Conservation (phyloP, 2,113 vertebrate species). For the Talpa occidentalis region DNA sequence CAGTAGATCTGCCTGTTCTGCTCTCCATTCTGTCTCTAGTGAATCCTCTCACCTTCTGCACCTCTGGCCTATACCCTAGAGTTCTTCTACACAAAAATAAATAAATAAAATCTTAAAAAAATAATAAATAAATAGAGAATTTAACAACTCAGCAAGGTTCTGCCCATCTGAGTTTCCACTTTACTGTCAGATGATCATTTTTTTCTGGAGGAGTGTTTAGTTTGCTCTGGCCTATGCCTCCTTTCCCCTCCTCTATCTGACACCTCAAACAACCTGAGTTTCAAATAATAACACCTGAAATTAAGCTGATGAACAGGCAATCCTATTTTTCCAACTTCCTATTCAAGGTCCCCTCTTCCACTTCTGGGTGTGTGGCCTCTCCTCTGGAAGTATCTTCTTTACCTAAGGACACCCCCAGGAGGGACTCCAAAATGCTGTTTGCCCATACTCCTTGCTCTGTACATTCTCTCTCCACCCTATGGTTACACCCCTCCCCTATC, state of each 20-base stretch:
- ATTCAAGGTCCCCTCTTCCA: background rate
- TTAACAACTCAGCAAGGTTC: background rate
- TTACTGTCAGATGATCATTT: background rate
- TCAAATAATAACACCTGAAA: background rate
- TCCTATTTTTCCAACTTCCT: conserved; percentile 5
- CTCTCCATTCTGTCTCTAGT: no score
- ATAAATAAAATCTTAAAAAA: no score
- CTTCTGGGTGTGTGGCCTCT: background rate
- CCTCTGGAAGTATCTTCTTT: background rate
- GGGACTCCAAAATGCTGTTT: background rate
- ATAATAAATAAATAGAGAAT: background rate
- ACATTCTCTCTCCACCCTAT: background rate
- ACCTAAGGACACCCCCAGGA: background rate
- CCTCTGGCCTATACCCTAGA: no score
- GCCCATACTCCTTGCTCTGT: background rate
- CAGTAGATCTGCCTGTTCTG: no score
- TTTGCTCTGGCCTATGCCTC: background rate
- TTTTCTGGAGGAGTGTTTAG: background rate
- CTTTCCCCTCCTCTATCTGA: background rate
- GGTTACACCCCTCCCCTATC: background rate
- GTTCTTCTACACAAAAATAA: no score
- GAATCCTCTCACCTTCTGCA: no score
- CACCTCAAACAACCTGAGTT: background rate
- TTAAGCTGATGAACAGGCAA: background rate
- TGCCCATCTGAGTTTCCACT: background rate